Evolutionary conservation across 1,140 invertebrate genomes (phyloP).

Genomic region (Alviniconcha marisindica): DNA sequence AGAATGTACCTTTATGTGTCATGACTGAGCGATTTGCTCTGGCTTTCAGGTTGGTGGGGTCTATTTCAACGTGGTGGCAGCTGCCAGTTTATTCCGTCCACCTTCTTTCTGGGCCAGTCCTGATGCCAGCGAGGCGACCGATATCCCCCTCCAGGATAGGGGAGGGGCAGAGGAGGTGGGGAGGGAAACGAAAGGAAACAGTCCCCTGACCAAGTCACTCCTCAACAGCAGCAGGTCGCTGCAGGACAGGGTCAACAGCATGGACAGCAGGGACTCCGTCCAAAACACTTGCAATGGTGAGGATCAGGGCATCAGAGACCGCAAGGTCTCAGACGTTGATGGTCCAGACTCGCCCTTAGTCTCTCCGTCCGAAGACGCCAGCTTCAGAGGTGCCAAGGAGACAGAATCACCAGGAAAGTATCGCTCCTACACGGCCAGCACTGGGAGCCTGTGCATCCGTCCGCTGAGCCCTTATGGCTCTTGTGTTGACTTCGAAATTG

Average conservation of each 20-base stretch:
- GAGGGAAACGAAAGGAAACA: neutral
- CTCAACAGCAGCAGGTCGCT: too few species aligned
- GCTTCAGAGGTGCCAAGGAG: neutral
- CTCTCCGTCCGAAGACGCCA: neutral
- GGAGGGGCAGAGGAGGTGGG: neutral
- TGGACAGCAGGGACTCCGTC: neutral
- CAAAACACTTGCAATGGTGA: too few species aligned
- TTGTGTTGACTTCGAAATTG: neutral
- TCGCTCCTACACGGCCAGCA: conserved; percentile 7
- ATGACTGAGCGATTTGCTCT: too few species aligned
- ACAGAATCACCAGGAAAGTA: neutral
- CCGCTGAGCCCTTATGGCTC: conserved; percentile 3
- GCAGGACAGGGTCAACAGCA: too few species aligned
- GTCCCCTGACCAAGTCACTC: too few species aligned
- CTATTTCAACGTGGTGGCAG: conserved; percentile 43
- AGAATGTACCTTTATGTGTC: too few species aligned
- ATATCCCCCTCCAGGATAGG: neutral
- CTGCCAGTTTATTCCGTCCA: conserved; percentile 74
- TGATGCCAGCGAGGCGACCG: neutral
- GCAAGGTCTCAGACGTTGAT: too few species aligned
- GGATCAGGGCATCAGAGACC: too few species aligned
- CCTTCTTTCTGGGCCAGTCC: conserved; percentile 75
- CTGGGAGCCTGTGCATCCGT: conserved; percentile 18
- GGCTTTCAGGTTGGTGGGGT: conserved; percentile 66
- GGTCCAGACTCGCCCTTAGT: neutral